Evolutionary conservation across 2,888 invertebrate genomes (phyloP), one percentile per base, ranked within the genome.

Genomic region (Malthinus seriepunctatus): DNA sequence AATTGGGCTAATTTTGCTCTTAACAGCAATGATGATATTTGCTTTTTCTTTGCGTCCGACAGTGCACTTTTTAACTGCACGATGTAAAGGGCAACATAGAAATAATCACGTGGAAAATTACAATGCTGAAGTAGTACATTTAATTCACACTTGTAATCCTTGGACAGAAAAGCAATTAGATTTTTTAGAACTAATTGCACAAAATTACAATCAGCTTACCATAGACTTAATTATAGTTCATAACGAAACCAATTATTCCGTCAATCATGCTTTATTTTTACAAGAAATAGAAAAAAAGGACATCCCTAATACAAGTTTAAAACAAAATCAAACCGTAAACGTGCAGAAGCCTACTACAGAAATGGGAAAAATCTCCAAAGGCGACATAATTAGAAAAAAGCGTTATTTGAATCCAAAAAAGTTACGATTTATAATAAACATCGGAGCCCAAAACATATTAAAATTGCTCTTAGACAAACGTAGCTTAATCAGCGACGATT

Each of bases 221-320:
- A 68, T 79, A 7, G 74, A 76, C 54, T 48, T 76, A 39, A 66
- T 74, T n/a, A 39, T 72, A 37, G 62, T 72, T 8, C 67, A 70
- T 32, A 65, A 67, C 2, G 56, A 58, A 32, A 1, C n/a, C 11
- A 42, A 42, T 23, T 42, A 23, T n/a, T 8, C 39, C 14, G n/a
- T n/a, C 9, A 14, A 42, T 23, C 39, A n/a, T 9, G 23, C 8
- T n/a, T n/a, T 15, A 1, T 15, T 8, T 42, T 42, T 42, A 15
- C 7, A 4, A 4, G 15, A 9, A 15, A 9, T 42, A 6, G 9
- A n/a, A 23, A 42, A 11, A 42, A 6, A 7, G 1, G 23, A 15
- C 14, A n/a, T 14, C 15, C 9, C 14, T 23, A 38, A 38, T 12
- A 14, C 39, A 39, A 39, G n/a, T 15, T n/a, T 42, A n/a, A 10